phyloP scores from a whole-genome alignment of 2,888 invertebrate species.

The Timandra comae region DNA sequence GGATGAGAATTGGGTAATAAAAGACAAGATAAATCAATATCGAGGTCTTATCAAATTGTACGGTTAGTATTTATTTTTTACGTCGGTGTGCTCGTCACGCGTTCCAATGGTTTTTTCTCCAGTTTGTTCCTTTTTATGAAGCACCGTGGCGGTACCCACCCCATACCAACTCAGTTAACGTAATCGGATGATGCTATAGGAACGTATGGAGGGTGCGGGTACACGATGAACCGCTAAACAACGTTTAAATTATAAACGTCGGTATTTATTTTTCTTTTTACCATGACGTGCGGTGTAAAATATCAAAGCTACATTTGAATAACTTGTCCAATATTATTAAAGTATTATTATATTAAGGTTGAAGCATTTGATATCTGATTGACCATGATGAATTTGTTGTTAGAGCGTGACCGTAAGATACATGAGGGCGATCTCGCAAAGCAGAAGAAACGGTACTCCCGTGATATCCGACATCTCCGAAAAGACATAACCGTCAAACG shows the following conservation, averaged over 20 bases:
- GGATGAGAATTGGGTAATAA: conserved; percentile 79
- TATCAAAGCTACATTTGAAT: background rate
- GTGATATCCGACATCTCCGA: conserved; percentile 73
- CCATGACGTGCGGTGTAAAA: background rate
- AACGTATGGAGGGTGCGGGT: no score
- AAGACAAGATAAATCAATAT: conserved; percentile 81
- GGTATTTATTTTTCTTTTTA: no score
- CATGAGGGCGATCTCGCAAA: conserved; percentile 75
- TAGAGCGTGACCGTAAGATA: conserved; percentile 79
- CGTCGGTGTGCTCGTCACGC: no score
- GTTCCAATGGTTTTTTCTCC: no score
- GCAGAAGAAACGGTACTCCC: conserved; percentile 68
- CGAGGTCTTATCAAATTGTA: conserved; percentile 80
- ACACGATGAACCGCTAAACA: no score
- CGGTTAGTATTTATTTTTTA: conserved; percentile 63
- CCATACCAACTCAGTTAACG: no score
- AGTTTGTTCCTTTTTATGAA: no score
- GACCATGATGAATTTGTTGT: no score
- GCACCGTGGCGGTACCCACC: no score
- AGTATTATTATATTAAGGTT: background rate
- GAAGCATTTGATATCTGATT: no score
- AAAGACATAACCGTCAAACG: conserved; percentile 75
- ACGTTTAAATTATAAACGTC: no score
- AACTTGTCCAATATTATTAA: background rate
- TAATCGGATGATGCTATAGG: no score